phyloP scores from a whole-genome alignment of 2,888 invertebrate species.

The Eupelmus urozonus region DNA sequence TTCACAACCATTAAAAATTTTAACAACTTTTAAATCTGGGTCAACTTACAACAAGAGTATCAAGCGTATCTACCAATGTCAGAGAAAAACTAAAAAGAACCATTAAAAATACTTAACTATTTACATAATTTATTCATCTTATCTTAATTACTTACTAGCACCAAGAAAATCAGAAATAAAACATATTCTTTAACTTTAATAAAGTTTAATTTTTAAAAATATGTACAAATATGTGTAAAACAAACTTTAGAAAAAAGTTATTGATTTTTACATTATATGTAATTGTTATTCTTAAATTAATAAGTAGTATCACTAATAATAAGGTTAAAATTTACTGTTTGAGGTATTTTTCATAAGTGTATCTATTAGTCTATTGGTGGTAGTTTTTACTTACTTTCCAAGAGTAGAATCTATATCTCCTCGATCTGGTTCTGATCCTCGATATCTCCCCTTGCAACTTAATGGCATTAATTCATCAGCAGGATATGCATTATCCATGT shows the following conservation, averaged over 20 bases:
- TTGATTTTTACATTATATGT: too few relatives aligned
- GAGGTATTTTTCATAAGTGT: too few relatives aligned
- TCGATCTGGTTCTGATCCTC: constrained; percentile 92
- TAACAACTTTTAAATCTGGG: constrained; percentile 39
- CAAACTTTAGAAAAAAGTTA: too few relatives aligned
- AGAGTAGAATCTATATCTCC: constrained; percentile 98
- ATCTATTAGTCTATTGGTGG: too few relatives aligned
- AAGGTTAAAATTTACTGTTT: too few relatives aligned
- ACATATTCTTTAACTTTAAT: too few relatives aligned
- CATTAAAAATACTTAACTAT: constrained; percentile 11
- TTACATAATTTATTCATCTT: constrained; percentile 4
- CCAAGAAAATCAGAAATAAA: too few relatives aligned
- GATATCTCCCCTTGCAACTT: constrained; percentile 93
- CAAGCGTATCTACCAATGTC: constrained; percentile 95
- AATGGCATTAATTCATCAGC: constrained; percentile 99
- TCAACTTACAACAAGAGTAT: constrained; percentile 91
- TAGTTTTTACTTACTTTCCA: constrained; percentile 93
- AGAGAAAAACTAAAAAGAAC: constrained; percentile 91
- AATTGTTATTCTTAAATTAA: too few relatives aligned
- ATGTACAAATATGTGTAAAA: too few relatives aligned
- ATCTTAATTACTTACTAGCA: too few relatives aligned
- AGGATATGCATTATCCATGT: constrained; percentile 98
- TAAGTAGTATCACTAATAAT: too few relatives aligned
- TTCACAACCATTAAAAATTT: background rate
- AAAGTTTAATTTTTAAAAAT: too few relatives aligned